A percentile compares a stretch with the other conserved stretches of the same genome.
These are phyloP conservation scores for Macrotis lagotis DNA, from an alignment of 2,113 vertebrate species.

Conservation along the genomic window DNA sequence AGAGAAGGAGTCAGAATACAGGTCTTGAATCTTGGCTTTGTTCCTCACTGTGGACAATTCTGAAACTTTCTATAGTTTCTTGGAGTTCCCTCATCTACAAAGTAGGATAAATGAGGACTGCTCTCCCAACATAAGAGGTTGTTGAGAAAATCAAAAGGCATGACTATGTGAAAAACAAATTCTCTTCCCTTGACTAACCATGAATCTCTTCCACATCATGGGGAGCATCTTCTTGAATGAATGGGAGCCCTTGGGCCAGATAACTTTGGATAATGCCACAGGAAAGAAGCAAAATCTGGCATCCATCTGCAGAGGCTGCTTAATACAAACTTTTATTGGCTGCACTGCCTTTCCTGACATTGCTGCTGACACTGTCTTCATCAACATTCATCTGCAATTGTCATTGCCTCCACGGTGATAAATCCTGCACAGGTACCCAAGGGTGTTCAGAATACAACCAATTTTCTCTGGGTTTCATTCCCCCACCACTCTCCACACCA, in stretches of 20 bases:
- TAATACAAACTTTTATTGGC: not conserved
- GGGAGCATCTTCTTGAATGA: not conserved
- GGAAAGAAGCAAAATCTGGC: not conserved
- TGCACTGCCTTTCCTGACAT: slow-evolving; percentile 42
- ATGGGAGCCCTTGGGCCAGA: not conserved
- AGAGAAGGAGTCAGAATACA: not conserved
- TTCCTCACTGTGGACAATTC: not conserved
- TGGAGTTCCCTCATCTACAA: not conserved
- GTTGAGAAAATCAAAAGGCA: not conserved
- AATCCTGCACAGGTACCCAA: slow-evolving; percentile 61
- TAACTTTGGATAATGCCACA: not conserved
- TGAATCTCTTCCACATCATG: not conserved
- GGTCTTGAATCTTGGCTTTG: not conserved
- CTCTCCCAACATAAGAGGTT: not conserved
- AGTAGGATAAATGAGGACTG: not conserved
- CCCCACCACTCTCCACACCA: slow-evolving; percentile 45
- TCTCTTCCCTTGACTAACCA: not conserved
- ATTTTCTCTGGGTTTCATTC: slow-evolving; percentile 64
- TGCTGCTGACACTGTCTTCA: slow-evolving; percentile 63
- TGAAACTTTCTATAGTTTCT: not conserved
- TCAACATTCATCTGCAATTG: slow-evolving; percentile 64
- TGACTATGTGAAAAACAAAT: not conserved
- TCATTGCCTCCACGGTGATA: slow-evolving; percentile 71
- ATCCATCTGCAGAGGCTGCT: not conserved
- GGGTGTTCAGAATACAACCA: slow-evolving; percentile 40